Evolutionary conservation across 1,140 invertebrate species (phyloP), one percentile per base, ranked within the genome.

Genomic region (Aphaenogaster ashmeadi): DNA sequence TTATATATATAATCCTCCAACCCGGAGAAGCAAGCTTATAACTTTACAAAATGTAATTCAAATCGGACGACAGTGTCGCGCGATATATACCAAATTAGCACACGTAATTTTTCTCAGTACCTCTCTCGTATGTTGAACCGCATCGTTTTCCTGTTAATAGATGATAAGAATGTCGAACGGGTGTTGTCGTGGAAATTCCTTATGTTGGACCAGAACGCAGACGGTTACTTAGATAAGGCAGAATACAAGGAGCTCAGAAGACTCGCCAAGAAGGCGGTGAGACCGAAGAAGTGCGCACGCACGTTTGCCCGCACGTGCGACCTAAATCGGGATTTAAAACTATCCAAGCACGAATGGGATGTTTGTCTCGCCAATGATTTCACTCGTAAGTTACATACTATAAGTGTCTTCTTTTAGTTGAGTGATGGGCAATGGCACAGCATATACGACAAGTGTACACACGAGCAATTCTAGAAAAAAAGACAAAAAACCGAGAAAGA

Each of bases 141-240:
- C 21, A 36, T 72, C 44, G 44, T 11, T 36, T 27, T 36, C 60
- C 27, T 67, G 27, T 80, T 56, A 5, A 50, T 72, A 94, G 95
- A 93, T 9, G 95, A 95, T 27, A 95, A 95, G 72, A 94, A 95
- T 54, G 91, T 94, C 8, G 94, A 94, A 47, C 93, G 93, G 1
- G 97, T 98, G 0, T 92, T 98, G 9, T 97, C 97, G 64, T 99
- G 98, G 98, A 99, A 99, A 94, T 99, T 99, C 92, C 94, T 96
- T 1, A 96, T 97, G 64, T 95, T 99, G 91, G 98, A 99, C 95
- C 94, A 94, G 47, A 97, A 99, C 94, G 96, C 96, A 15, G 98
- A 98, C 94, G 96, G 96, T 38, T 95, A 96, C 64, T 94, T 99
- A 71, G 97, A 98, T 91, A 97, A 97, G 89, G 96, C 96, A 52